These are phyloP conservation scores for Lota lota DNA, from an alignment of 2,113 vertebrate species.

Conservation along the genomic window DNA sequence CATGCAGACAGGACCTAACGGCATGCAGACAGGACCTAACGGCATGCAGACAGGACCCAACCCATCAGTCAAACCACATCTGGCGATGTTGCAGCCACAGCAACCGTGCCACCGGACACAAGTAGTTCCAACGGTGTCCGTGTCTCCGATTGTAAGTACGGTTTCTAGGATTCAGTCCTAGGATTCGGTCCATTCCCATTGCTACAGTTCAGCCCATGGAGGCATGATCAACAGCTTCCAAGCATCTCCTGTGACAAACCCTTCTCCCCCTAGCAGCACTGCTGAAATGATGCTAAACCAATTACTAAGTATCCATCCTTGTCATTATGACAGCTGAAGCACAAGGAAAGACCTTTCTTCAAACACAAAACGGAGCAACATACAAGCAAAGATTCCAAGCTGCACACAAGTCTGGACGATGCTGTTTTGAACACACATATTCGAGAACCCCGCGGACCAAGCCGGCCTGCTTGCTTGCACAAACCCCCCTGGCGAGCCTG, in stretches of 20 bases:
- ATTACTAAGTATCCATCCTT: constrained; percentile 26
- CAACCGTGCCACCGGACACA: constrained; percentile 45
- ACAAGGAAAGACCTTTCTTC: constrained; percentile 43
- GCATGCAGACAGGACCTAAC: no score
- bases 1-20: constrained; percentile 35
- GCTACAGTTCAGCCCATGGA: constrained; percentile 75
- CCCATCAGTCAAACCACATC: constrained; percentile 28
- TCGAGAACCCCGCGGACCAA: constrained; percentile 58
- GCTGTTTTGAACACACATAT: constrained; percentile 82
- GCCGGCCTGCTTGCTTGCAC: constrained; percentile 64
- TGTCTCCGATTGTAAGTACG: constrained; percentile 73
- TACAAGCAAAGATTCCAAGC: constrained; percentile 75
- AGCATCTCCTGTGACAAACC: constrained; percentile 49
- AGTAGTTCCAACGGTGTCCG: constrained; percentile 72
- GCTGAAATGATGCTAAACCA: constrained; percentile 30
- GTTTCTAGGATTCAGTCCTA: constrained; percentile 67
- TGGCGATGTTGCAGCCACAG: constrained; percentile 30
- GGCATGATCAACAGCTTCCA: constrained; percentile 63
- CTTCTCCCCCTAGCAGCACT: constrained; percentile 47
- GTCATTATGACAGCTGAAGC: constrained; percentile 31
- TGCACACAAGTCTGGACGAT: constrained; percentile 87
- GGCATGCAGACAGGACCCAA: not conserved
- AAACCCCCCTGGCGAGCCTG: constrained; percentile 67
- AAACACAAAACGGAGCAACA: constrained; percentile 61
- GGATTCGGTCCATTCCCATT: constrained; percentile 72